A percentile compares a stretch with the other conserved stretches of the same genome.
Evolutionary conservation across 2,113 vertebrate species (phyloP).

Genomic region (Lampris incognitus): DNA sequence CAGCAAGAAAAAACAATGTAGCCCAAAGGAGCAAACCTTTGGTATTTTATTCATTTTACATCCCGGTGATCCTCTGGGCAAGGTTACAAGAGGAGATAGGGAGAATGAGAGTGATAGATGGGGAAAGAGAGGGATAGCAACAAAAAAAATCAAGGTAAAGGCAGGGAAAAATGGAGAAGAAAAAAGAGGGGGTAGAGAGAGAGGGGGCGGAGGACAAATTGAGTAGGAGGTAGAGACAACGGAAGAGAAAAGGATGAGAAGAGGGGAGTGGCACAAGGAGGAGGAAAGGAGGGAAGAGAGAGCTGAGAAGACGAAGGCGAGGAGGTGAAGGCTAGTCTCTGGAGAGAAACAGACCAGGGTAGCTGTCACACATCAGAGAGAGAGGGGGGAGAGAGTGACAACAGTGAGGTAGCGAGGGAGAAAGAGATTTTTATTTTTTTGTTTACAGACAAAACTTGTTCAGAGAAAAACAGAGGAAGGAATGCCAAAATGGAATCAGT

Average conservation of each 20-base stretch:
- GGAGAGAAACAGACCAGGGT: conserved; percentile 8
- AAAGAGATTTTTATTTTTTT: background rate
- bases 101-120: conserved; percentile 18
- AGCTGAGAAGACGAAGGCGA: background rate
- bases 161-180: background rate
- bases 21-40: conserved; percentile 21
- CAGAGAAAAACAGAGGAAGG: too few relatives aligned
- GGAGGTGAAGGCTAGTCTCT: background rate
- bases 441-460: background rate
- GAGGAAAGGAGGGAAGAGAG: background rate
- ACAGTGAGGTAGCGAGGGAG: background rate
- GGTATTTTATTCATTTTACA: conserved; percentile 58
- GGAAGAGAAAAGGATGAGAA: background rate
- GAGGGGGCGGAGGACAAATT: background rate
- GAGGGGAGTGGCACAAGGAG: background rate
- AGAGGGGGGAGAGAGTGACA: background rate
- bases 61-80: conserved; percentile 40
- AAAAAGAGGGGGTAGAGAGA: background rate
- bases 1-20: conserved; percentile 39
- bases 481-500: too few relatives aligned
- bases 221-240: background rate
- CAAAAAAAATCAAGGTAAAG: background rate
- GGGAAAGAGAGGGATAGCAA: background rate
- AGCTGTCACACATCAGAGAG: conserved; percentile 15
- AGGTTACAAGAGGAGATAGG: conserved; percentile 17